Percentiles rank a stretch among this genome's conserved stretches.
Conservation (phyloP, 1,140 invertebrate species). For the Platyura marginata region DNA sequence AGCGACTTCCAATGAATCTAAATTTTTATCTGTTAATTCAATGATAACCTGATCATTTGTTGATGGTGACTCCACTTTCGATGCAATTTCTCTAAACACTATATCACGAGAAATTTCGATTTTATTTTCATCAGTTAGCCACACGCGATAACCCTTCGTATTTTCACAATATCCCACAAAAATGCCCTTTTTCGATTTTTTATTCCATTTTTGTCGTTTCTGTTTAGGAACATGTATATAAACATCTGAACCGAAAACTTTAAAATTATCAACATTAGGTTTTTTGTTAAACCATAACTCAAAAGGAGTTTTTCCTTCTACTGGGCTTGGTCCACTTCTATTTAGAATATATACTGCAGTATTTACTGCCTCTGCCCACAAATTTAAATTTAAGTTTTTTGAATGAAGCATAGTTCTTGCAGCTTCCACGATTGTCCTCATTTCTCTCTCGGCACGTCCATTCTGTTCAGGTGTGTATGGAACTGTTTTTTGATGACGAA, state of each 20-base stretch:
- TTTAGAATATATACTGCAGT: constrained; percentile 23
- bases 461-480: constrained; percentile 7
- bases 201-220: constrained; percentile 7
- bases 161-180: constrained; percentile 5
- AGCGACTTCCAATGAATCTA: too few relatives aligned
- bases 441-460: constrained; percentile 6
- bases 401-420: constrained; percentile 13
- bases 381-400: constrained; percentile 9
- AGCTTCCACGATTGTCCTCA: constrained; percentile 6
- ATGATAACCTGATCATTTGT: too few relatives aligned
- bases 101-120: not conserved
- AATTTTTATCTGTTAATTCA: too few relatives aligned
- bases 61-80: too few relatives aligned
- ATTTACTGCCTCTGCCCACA: constrained; percentile 24
- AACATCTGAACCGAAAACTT: constrained; percentile 10
- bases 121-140: not conserved
- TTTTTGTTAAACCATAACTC: constrained; percentile 9
- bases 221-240: constrained; percentile 8
- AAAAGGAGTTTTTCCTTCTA: constrained; percentile 6
- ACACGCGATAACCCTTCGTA: constrained; percentile 1
- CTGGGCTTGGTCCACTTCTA: not conserved
- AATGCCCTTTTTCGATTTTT: constrained; percentile 4
- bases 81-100: not conserved
- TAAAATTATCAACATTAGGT: constrained; percentile 10
- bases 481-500: constrained; percentile 8